Evolutionary conservation across 2,113 vertebrate genomes (phyloP), one percentile per base, ranked within the genome.

Genomic region (Pachypanchax playfairii): DNA sequence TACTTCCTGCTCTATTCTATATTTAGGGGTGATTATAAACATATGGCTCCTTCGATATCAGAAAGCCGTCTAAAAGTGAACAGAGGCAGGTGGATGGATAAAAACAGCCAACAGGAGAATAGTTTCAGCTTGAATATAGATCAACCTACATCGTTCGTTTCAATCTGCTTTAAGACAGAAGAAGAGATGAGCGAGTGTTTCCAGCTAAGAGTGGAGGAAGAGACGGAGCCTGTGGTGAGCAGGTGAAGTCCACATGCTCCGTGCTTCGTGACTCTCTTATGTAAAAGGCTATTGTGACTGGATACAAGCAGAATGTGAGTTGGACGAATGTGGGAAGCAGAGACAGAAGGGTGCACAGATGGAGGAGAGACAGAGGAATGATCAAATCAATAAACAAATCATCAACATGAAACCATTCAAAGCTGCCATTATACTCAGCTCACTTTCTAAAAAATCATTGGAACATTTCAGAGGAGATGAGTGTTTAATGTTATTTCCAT

Each of bases 271-370:
- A 81, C 75, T 82, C 21, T 51, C 54, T 67, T 62, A 65, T 79
- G 70, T 70, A 29, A 52, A 55, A 70, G 52, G 56, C 68, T 29
- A 28, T 47, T 72, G 80, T 65, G 73, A 77, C 63, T 42, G 56
- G 44, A 83, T 41, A 2, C 6, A 4, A 35, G 52, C 68, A 71
- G 76, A 84, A 73, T 58, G 73, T 75, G 79, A 76, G 87, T 76
- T 84, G 87, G 80, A 75, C 68, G 65, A 44, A 77, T 66, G 84
- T 85, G 80, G 81, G 79, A 80, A 79, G 77, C 41, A 15, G 73
- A 83, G 70, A 77, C 77, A 84, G 77, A 80, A 80, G 73, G 79
- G 26, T 33, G 59, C 57, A 61, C 79, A 79, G 84, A 84, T 66
- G 79, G 87, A 82, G 62, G 39, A 52, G 54, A 77, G 62, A 84